Evolutionary conservation across 2,888 invertebrate genomes (phyloP).

Genomic region (Himalopsyche kuldschensis): DNA sequence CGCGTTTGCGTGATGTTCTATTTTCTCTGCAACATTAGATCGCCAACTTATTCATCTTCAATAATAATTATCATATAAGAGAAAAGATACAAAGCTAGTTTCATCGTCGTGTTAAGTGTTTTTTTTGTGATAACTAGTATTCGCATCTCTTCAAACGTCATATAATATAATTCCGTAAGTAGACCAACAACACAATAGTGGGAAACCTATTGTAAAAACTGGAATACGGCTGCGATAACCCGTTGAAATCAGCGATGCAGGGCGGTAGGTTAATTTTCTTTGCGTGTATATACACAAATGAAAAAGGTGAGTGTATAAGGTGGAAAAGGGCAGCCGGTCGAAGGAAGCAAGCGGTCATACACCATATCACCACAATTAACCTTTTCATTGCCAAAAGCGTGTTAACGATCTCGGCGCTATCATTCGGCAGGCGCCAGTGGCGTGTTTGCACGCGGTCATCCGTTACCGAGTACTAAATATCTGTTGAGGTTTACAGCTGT

Average conservation of each 20-base stretch:
- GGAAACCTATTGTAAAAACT: not conserved
- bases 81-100: too few relatives aligned
- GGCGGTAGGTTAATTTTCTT: not conserved
- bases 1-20: too few relatives aligned
- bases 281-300: not conserved
- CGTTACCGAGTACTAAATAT: too few relatives aligned
- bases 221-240: not conserved
- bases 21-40: too few relatives aligned
- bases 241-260: not conserved
- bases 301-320: not conserved
- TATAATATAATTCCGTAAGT: not conserved
- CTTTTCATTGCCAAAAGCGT: not conserved
- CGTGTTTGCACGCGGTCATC: not conserved
- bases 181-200: not conserved
- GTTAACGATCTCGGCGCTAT: not conserved
- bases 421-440: not conserved
- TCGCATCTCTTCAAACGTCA: not conserved
- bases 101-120: too few relatives aligned
- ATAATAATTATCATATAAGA: too few relatives aligned
- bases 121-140: too few relatives aligned
- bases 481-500: too few relatives aligned
- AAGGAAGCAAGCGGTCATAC: not conserved
- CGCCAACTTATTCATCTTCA: too few relatives aligned
- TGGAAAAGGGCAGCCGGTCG: not conserved
- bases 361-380: not conserved